Evolutionary conservation across 2,888 invertebrate genomes (phyloP).

Genomic region (Pinctada fucata): DNA sequence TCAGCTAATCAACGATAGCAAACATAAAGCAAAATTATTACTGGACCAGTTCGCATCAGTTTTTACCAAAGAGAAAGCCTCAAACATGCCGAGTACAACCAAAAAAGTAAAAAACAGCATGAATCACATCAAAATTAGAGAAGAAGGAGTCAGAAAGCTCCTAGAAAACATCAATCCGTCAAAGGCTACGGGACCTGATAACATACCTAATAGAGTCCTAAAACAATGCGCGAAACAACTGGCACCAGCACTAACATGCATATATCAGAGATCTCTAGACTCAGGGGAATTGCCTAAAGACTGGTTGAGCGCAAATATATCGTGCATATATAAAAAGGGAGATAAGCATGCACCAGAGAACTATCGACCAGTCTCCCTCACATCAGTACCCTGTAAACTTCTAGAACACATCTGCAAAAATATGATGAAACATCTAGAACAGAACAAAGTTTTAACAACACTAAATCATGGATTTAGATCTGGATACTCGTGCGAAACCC

Average conservation of each 20-base stretch:
- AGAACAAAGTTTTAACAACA: conserved; percentile 8
- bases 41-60: background rate
- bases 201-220: background rate
- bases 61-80: background rate
- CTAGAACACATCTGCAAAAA: conserved; percentile 27
- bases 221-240: background rate
- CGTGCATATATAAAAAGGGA: too few species aligned
- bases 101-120: background rate
- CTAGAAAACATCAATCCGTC: background rate
- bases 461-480: conserved; percentile 6
- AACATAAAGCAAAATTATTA: conserved; percentile 29
- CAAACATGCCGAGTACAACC: background rate
- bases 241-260: too few species aligned
- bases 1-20: background rate
- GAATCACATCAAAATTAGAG: background rate
- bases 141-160: background rate
- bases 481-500: conserved; percentile 27
- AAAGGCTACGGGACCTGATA: background rate
- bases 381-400: conserved; percentile 18
- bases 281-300: too few species aligned
- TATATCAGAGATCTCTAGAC: too few species aligned
- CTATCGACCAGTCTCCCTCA: conserved; percentile 29
- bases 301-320: too few species aligned
- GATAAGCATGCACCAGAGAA: conserved; percentile 26
- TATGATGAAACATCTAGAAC: conserved; percentile 25